Evolutionary conservation across 2,113 vertebrate genomes (phyloP).

Genomic region (Amphilophus citrinellus): DNA sequence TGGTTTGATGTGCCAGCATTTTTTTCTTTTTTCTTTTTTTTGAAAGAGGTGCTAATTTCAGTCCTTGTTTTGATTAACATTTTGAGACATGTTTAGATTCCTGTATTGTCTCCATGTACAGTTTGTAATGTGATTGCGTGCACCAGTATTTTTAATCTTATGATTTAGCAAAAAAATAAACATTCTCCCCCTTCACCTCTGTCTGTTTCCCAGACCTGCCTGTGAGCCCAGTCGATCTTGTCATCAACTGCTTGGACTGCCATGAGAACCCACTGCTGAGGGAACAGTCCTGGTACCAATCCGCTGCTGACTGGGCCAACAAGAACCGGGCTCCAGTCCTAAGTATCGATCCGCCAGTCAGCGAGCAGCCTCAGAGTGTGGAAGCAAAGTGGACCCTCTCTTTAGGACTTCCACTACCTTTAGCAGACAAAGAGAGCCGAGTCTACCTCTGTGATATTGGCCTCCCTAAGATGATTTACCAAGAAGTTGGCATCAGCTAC

Average conservation of each 20-base stretch:
- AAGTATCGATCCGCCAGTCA: conserved; percentile 90
- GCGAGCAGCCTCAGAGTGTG: conserved; percentile 84
- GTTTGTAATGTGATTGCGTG: neutral
- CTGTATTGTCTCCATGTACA: neutral
- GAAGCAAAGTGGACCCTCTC: conserved; percentile 93
- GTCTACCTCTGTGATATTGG: conserved; percentile 94
- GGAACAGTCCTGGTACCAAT: conserved; percentile 93
- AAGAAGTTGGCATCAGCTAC: conserved; percentile 91
- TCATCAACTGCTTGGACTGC: conserved; percentile 95
- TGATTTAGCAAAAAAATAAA: neutral
- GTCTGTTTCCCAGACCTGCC: conserved; percentile 85
- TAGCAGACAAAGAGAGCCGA: conserved; percentile 86
- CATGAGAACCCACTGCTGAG: conserved; percentile 89
- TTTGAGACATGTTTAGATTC: neutral
- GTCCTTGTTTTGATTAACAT: neutral
- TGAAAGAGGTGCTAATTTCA: neutral
- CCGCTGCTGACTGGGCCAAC: conserved; percentile 92
- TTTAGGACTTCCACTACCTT: conserved; percentile 87
- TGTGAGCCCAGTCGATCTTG: conserved; percentile 89
- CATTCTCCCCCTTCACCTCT: neutral
- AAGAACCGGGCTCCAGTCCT: conserved; percentile 91
- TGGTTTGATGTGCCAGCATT: too few relatives aligned
- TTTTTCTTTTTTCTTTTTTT: too few relatives aligned
- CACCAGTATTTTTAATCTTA: neutral
- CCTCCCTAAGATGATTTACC: conserved; percentile 90